Conservation (phyloP, 1,140 invertebrate species). For the Sinonovacula constricta region DNA sequence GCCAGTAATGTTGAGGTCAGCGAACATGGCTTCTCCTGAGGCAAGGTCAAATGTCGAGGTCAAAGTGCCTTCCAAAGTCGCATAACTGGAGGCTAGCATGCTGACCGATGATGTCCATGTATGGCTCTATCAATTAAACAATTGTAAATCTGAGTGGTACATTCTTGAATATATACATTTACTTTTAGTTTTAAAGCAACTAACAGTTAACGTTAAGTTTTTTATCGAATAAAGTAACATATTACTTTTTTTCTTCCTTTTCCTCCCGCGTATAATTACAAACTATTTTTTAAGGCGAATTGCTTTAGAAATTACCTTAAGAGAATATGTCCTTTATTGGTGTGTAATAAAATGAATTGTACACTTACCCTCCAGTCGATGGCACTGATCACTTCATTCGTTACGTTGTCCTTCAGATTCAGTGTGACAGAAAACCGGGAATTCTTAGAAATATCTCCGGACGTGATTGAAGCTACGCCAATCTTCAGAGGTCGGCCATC, state of each 20-base stretch:
- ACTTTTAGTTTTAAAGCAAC: no score
- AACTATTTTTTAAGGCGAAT: neutral
- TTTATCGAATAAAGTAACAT: no score
- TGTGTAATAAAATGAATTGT: neutral
- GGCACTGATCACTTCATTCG: conserved; percentile 39
- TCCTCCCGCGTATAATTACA: no score
- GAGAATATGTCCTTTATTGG: neutral
- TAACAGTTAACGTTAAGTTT: no score
- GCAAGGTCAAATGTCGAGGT: conserved; percentile 24
- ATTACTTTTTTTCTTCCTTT: no score
- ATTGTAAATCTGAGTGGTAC: neutral
- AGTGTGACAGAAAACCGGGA: conserved; percentile 42
- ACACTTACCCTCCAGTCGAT: conserved; percentile 44
- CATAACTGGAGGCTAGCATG: conserved; percentile 24
- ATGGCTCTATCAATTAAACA: conserved; percentile 11
- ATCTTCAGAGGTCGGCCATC: conserved; percentile 30
- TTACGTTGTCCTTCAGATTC: conserved; percentile 56
- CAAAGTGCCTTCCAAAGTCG: conserved; percentile 3
- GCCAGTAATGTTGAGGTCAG: conserved; percentile 57
- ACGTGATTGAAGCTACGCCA: conserved; percentile 25
- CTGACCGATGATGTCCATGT: conserved; percentile 22
- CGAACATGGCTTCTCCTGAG: conserved; percentile 50
- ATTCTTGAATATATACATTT: neutral
- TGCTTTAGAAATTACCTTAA: neutral
- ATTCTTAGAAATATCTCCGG: conserved; percentile 17